Evolutionary conservation across 2,113 vertebrate genomes (phyloP).

Genomic region (Cromileptes altivelis): DNA sequence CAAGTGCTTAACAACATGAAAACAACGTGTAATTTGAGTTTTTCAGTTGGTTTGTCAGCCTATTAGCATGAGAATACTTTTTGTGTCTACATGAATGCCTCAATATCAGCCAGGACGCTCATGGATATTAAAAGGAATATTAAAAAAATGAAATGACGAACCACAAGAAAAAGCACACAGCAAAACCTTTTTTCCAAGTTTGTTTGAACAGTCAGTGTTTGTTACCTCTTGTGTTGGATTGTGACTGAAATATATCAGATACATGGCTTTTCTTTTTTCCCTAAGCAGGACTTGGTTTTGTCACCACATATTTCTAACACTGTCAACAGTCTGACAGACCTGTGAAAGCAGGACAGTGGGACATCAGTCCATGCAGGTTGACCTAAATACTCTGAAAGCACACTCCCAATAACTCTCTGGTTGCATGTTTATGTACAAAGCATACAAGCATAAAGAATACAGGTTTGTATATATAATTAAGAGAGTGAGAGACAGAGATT

Average conservation of each 20-base stretch:
- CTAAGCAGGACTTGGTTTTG: background rate
- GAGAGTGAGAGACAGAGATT: background rate
- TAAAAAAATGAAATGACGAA: background rate
- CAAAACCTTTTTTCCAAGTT: background rate
- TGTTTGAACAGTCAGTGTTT: background rate
- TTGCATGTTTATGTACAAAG: background rate
- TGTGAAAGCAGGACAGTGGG: slow-evolving; percentile 37
- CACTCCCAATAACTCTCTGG: background rate
- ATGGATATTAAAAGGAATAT: background rate
- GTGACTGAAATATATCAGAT: background rate
- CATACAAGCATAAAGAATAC: background rate
- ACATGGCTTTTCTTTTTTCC: background rate
- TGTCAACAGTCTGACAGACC: background rate
- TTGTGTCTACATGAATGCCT: no score
- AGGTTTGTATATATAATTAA: background rate
- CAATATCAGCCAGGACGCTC: no score
- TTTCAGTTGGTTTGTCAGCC: background rate
- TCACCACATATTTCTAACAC: slow-evolving; percentile 1
- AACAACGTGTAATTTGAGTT: background rate
- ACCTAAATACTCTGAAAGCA: slow-evolving; percentile 55
- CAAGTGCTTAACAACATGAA: background rate
- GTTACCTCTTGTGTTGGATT: background rate
- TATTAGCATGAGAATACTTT: background rate
- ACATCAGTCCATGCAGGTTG: slow-evolving; percentile 28
- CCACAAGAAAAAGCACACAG: background rate